These are phyloP conservation scores for Baccha elongata DNA, from an alignment of 2,888 invertebrate species.

Conservation along the genomic window DNA sequence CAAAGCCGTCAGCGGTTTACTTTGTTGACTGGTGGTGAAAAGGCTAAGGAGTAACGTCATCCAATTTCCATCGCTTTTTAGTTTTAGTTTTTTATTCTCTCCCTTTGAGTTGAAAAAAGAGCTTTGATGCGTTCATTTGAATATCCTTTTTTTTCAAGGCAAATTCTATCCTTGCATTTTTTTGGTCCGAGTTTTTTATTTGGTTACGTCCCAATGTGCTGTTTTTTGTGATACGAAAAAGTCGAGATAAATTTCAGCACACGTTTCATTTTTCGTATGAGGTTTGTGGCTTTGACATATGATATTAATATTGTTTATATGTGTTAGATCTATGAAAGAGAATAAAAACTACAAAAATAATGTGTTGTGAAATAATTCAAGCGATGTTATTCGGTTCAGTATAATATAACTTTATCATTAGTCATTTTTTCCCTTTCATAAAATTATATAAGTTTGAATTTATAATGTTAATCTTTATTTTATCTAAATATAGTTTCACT, in stretches of 20 bases:
- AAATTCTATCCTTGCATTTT: background rate
- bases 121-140: constrained; percentile 18
- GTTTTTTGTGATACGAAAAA: constrained; percentile 29
- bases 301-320: constrained; percentile 23
- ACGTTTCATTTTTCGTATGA: constrained; percentile 22
- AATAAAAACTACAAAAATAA: too few relatives aligned
- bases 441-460: too few relatives aligned
- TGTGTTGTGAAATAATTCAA: too few relatives aligned
- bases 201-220: background rate
- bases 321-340: too few relatives aligned
- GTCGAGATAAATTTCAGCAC: too few relatives aligned
- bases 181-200: background rate
- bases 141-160: background rate
- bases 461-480: too few relatives aligned
- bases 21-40: constrained; percentile 8
- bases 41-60: constrained; percentile 24
- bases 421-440: too few relatives aligned
- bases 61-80: constrained; percentile 12
- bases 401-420: too few relatives aligned
- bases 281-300: constrained; percentile 32
- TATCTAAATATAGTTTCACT: too few relatives aligned
- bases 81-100: background rate
- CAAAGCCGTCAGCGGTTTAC: constrained; percentile 1
- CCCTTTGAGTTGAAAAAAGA: background rate
- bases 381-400: too few relatives aligned